phyloP scores from a whole-genome alignment of 2,888 invertebrate genomes.

The Syrphus vitripennis region DNA sequence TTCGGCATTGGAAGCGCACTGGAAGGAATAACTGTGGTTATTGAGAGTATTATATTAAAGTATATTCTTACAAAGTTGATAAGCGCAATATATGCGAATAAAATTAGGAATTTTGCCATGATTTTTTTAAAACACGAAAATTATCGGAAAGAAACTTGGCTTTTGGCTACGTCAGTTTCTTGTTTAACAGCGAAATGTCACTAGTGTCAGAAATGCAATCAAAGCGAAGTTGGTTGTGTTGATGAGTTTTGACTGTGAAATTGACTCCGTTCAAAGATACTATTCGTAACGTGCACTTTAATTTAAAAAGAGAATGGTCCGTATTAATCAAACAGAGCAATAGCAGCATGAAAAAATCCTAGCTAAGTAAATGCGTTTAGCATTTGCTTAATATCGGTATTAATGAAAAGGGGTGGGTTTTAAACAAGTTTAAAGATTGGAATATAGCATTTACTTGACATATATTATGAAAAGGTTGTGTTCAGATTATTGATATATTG shows the following conservation, averaged over 20 bases:
- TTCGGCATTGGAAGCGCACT: conserved; percentile 80
- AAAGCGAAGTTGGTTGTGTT: conserved; percentile 16
- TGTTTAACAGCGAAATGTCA: not conserved
- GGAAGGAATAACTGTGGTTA: not conserved
- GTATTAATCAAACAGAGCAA: no score
- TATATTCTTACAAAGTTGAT: conserved; percentile 20
- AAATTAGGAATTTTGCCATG: not conserved
- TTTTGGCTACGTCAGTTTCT: conserved; percentile 49
- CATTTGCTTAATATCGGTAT: no score
- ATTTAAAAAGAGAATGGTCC: not conserved
- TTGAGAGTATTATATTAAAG: not conserved
- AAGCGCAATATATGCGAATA: not conserved
- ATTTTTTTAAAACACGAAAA: not conserved
- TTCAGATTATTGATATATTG: no score
- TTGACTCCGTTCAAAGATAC: not conserved
- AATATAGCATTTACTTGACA: no score
- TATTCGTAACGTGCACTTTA: not conserved
- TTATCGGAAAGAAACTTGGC: not conserved
- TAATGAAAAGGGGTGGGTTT: no score
- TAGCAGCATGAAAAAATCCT: no score
- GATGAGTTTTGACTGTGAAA: no score
- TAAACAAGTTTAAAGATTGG: no score
- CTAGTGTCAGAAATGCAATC: not conserved
- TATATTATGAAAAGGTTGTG: no score
- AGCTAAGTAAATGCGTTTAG: no score